Evolutionary conservation across 2,113 vertebrate genomes (phyloP).

Genomic region (Onychostoma macrolepis): DNA sequence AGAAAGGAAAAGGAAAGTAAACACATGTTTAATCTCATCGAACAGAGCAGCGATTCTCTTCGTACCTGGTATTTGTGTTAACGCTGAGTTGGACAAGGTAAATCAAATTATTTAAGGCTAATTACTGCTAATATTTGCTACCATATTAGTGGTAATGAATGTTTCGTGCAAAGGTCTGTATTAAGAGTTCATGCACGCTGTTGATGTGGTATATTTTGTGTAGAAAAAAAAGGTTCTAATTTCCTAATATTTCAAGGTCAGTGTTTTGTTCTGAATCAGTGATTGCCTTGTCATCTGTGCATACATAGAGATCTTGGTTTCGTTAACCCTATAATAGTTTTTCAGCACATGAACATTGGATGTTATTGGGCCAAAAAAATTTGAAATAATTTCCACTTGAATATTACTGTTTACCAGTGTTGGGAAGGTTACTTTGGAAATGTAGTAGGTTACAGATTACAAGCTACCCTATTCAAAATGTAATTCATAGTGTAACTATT

Average conservation of each 20-base stretch:
- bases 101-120: neutral
- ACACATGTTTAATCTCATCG: neutral
- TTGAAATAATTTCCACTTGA: neutral
- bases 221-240: neutral
- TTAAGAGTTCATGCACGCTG: neutral
- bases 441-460: no score
- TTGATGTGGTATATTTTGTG: neutral
- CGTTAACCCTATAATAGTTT: no score
- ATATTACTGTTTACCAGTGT: neutral
- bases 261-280: neutral
- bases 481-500: no score
- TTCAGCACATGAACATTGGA: neutral
- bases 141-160: neutral
- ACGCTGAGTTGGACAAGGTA: constrained; percentile 7
- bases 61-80: neutral
- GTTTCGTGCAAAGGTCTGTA: neutral
- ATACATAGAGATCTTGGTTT: neutral
- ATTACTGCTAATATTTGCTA: neutral
- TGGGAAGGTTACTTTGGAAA: no score
- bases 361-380: neutral
- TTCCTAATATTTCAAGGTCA: neutral
- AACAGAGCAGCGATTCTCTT: no score
- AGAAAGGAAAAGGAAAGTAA: constrained; percentile 46
- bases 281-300: neutral
- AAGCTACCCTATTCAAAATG: no score